A percentile compares a stretch with the other conserved stretches of the same genome.
Evolutionary conservation across 2,797 vertebrate species (phyloP).

Genomic region (Discoglossus pictus): DNA sequence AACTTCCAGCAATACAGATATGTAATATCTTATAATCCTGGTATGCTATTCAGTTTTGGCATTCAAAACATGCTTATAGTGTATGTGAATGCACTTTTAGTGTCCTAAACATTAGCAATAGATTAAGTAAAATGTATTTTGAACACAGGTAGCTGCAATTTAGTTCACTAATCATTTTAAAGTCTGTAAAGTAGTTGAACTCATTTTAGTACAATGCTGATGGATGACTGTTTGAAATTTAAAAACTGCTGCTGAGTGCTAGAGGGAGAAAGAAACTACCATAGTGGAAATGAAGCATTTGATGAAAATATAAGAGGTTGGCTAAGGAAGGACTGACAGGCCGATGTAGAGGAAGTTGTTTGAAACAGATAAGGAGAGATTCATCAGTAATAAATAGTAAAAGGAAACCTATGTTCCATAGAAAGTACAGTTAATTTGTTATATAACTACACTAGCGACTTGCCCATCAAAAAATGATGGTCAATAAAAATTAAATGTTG

Average conservation of each 20-base stretch:
- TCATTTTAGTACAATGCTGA: slow-evolving; percentile 31
- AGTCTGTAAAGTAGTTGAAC: slow-evolving; percentile 3
- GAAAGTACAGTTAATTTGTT: no score
- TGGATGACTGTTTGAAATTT: slow-evolving; percentile 34
- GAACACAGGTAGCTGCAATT: slow-evolving; percentile 12
- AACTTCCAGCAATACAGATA: no score
- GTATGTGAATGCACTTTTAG: slow-evolving; percentile 11
- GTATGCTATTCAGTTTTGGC: neutral
- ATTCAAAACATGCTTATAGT: slow-evolving; percentile 17
- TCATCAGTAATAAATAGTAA: neutral
- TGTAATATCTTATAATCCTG: slow-evolving; percentile 1
- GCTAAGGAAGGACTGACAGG: slow-evolving; percentile 24
- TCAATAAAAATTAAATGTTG: no score
- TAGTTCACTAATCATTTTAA: slow-evolving; percentile 18
- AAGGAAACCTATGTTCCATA: no score
- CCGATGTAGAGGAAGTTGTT: slow-evolving; percentile 15
- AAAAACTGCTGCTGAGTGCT: slow-evolving; percentile 37
- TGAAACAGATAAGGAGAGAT: slow-evolving; percentile 1
- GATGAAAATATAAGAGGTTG: slow-evolving; percentile 35
- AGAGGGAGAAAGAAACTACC: slow-evolving; percentile 28
- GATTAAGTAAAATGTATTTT: slow-evolving; percentile 12
- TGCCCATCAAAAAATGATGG: no score
- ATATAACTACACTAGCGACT: no score
- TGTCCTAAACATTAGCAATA: slow-evolving; percentile 11
- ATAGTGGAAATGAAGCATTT: slow-evolving; percentile 34